Evolutionary conservation across 2,113 vertebrate genomes (phyloP).

Genomic region (Bettongia penicillata): DNA sequence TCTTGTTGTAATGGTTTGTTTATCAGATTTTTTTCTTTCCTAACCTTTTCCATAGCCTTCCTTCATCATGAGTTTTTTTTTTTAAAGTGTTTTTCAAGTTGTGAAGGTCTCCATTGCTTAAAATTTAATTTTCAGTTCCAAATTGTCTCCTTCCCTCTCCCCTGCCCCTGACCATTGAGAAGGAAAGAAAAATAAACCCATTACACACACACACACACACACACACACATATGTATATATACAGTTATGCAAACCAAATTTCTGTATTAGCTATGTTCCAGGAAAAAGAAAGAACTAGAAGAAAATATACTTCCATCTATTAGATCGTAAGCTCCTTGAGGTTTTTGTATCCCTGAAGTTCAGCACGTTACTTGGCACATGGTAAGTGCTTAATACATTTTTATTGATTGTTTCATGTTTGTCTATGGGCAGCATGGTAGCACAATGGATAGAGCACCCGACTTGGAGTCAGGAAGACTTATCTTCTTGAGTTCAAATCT

Average conservation of each 20-base stretch:
- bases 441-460: no score
- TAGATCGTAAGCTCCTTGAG: background rate
- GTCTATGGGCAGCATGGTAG: no score
- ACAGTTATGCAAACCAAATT: background rate
- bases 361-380: no score
- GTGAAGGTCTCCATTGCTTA: background rate
- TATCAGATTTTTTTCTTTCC: slow-evolving; percentile 13
- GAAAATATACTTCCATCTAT: background rate
- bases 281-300: background rate
- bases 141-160: background rate
- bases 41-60: background rate
- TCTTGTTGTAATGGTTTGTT: background rate
- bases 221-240: no score
- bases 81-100: background rate
- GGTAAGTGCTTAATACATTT: no score
- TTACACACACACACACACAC: no score
- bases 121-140: background rate
- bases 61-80: background rate
- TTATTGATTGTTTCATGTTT: no score
- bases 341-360: background rate
- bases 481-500: no score
- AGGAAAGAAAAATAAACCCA: background rate
- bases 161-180: background rate
- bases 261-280: background rate
- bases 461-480: no score